Conservation (phyloP, 1,140 invertebrate species). For the Campoletis sonorensis region DNA sequence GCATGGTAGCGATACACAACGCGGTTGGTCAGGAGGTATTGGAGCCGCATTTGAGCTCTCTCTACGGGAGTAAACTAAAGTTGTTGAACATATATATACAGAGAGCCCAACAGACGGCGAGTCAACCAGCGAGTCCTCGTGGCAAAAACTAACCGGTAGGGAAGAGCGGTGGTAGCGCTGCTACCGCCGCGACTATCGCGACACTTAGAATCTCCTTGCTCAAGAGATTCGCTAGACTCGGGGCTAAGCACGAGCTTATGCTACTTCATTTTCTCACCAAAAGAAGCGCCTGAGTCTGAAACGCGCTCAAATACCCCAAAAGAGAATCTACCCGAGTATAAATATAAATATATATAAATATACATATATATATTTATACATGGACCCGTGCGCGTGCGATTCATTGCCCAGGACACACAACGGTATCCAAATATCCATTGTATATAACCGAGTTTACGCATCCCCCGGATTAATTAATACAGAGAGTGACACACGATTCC, state of each 20-base stretch:
- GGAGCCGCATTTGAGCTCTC: constrained; percentile 84
- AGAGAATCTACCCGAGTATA: not conserved
- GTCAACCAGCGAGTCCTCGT: constrained; percentile 72
- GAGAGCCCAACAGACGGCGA: constrained; percentile 76
- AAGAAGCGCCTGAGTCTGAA: constrained; percentile 43
- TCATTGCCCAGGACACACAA: constrained; percentile 4
- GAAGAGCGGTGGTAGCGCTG: constrained; percentile 49
- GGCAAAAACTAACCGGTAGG: constrained; percentile 69
- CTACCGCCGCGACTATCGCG: constrained; percentile 58
- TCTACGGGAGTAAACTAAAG: constrained; percentile 92
- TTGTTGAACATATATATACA: constrained; percentile 86
- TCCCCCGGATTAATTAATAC: not conserved
- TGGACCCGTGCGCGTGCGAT: constrained; percentile 55
- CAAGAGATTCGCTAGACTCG: constrained; percentile 68
- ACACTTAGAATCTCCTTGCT: constrained; percentile 71
- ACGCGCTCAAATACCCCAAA: not conserved
- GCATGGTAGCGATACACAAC: constrained; percentile 94
- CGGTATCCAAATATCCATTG: constrained; percentile 18
- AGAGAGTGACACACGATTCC: constrained; percentile 35
- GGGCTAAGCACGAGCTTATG: constrained; percentile 66
- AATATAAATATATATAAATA: not conserved
- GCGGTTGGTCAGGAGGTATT: constrained; percentile 90
- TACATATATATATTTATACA: not conserved
- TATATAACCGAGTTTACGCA: constrained; percentile 19
- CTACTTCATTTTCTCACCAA: constrained; percentile 70